Base-by-base conservation (phyloP, 2,888 invertebrate species). In the Drosophila algonquin region DNA sequence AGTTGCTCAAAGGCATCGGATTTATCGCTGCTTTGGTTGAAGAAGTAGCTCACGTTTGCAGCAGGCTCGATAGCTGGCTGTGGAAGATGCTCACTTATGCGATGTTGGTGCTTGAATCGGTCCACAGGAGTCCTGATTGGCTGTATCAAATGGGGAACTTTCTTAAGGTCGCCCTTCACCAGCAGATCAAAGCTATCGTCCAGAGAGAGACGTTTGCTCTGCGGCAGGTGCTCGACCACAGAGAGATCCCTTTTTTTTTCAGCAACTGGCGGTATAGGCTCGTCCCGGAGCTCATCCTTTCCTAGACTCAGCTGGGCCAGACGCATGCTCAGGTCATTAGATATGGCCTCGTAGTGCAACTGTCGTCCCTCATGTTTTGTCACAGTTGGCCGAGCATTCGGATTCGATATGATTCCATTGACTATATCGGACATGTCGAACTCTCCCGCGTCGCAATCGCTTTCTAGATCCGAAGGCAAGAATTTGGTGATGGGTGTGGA, bases 1-100 rank as follows among this genome's bases (percentile, higher is more conserved):
- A 94, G 93, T 82, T 93, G 93, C 90, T 95, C 95, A 85, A 95
- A 95, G 12, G 93, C 93, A 90, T 95, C 90, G 45, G 93, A 93
- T 52, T 92, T 93, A 1, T 92, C 92, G 75, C 92, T 91, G 76
- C 93, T 80, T 40, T 78, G 78, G 73, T 87, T 73, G 24, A 94
- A 94, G 76, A 94, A 94, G 89, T 93, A 93, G 85, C 94, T 94
- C 84, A 87, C 71, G 72, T 88, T 87, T 1, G 47, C 14, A 1
- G 64, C 12, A 2, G 64, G 73, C 24, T 59, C 46, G 1, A 32
- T 50, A 7, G 40, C n/a, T 3, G 67, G 46, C 1, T 48, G 35
- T n/a, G 65, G 18, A 18, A 69, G 47, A 21, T 24, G 47, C 7
- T 9, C 21, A 18, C 73, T 59, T 8, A 81, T 48, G 2, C 75